phyloP scores from a whole-genome alignment of 2,113 vertebrate species.

The Microcebus lehilahytsara region DNA sequence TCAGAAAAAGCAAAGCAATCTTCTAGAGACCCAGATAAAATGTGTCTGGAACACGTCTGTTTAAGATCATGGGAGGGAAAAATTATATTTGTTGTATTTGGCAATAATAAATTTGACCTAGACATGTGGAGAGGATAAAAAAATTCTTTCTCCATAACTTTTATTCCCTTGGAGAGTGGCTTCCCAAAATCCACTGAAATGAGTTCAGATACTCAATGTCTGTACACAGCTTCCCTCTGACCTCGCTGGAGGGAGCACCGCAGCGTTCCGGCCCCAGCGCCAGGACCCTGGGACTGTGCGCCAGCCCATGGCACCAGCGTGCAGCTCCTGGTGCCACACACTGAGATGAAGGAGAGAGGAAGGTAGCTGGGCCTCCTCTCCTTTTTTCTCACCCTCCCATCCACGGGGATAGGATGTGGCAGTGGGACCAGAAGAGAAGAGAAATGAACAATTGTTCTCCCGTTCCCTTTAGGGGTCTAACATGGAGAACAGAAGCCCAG shows the following conservation, averaged over 20 bases:
- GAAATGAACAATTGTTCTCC: not conserved
- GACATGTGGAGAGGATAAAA: not conserved
- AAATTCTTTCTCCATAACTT: slow-evolving; percentile 14
- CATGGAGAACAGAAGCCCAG: not conserved
- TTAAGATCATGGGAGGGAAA: not conserved
- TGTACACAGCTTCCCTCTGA: not conserved
- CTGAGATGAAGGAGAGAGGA: not conserved
- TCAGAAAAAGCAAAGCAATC: not conserved
- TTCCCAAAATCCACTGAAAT: slow-evolving; percentile 40
- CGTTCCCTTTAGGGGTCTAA: not conserved
- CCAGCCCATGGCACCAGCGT: not conserved
- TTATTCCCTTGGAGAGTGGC: not conserved
- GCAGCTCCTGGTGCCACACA: not conserved
- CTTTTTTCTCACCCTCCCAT: not conserved
- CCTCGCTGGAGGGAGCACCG: not conserved
- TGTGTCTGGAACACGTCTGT: slow-evolving; percentile 4
- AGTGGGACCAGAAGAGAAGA: not conserved
- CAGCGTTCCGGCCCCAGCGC: not conserved
- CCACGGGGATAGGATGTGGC: not conserved
- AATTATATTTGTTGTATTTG: slow-evolving; percentile 29
- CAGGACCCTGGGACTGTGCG: not conserved
- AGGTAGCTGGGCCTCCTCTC: not conserved
- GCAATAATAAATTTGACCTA: not conserved
- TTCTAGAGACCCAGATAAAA: not conserved
- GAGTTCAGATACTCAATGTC: not conserved